These are phyloP conservation scores for Drosophila chauvacae DNA, from an alignment of 1,140 invertebrate species.

Conservation along the genomic window DNA sequence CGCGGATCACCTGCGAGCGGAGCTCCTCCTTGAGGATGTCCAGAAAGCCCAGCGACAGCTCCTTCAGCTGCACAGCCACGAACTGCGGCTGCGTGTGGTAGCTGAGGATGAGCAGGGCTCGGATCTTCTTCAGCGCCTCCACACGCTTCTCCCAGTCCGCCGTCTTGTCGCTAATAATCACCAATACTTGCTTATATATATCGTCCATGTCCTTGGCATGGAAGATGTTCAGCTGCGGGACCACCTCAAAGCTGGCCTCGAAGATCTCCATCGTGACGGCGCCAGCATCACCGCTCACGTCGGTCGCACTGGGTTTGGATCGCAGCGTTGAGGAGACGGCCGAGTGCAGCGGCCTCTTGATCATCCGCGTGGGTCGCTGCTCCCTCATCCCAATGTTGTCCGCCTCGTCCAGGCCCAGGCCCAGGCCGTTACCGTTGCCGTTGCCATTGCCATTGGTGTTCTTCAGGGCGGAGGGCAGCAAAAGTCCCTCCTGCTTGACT, in stretches of 20 bases:
- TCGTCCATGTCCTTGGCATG: conserved; percentile 94
- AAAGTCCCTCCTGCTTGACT: conserved; percentile 90
- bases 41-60: conserved; percentile 92
- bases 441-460: conserved; percentile 54
- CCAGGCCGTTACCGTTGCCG: conserved; percentile 52
- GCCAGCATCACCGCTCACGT: conserved; percentile 87
- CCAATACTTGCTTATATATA: conserved; percentile 90
- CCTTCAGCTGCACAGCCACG: conserved; percentile 89
- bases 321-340: conserved; percentile 42
- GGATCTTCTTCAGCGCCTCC: conserved; percentile 94
- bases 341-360: conserved; percentile 73
- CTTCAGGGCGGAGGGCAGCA: conserved; percentile 89
- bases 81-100: conserved; percentile 93
- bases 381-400: conserved; percentile 69
- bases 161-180: conserved; percentile 91
- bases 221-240: conserved; percentile 93
- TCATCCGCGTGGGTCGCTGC: conserved; percentile 73
- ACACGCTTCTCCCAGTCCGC: conserved; percentile 97
- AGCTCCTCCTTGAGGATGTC: conserved; percentile 93
- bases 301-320: conserved; percentile 44
- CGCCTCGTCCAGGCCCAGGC: conserved; percentile 71
- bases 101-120: conserved; percentile 92
- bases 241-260: conserved; percentile 93
- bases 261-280: conserved; percentile 96
- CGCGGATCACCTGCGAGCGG: conserved; percentile 91